Base-by-base conservation (phyloP, 1,140 invertebrate species). In the Nephila pilipes region DNA sequence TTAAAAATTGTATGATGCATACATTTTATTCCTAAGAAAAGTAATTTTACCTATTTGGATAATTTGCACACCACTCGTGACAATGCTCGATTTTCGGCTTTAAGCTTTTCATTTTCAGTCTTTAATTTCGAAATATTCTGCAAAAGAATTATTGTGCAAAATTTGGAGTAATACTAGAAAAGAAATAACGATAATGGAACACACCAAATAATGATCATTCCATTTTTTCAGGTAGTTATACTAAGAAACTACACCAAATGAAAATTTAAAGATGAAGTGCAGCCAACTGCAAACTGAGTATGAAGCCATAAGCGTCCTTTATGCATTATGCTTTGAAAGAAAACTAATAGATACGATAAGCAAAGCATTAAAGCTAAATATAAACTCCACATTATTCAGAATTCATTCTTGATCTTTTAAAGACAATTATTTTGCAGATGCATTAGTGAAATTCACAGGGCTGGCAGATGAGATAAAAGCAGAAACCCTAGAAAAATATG, bases 101-200 rank as follows among this genome's bases (percentile, higher is more conserved):
- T 98, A 97, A 99, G 97, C 97, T 98, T 97, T 97, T 98, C 98
- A 97, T 98, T 98, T 97, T 99, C 98, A 96, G 97, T 97, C 97
- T 98, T 99, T 97, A 98, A 97, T 96, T 98, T 98, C 98, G 98
- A 97, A 96, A 99, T 98, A 98, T 98, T 98, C 98, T 99, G 98
- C 96, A 98, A 97, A 97, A 96, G 96, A 95, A 94, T 65, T 93
- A 90, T 90, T 85, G 87, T 93, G 93, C 87, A 93, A 75, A 91
- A 36, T 90, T 93, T 89, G 92, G 46, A 54, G 85, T 57, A 89
- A 85, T 90, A 90, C 46, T 90, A 55, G 83, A 90, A 38, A 88
- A 65, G 22, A 83, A 54, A 85, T 69, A 55, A 93, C 60, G 60
- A 93, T 25, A 81, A 58, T 85, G 58, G 83, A 75, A 83, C 20